Evolutionary conservation across 2,113 vertebrate species (phyloP), one percentile per base, ranked within the genome.

Genomic region (Notarius lentiginosus): DNA sequence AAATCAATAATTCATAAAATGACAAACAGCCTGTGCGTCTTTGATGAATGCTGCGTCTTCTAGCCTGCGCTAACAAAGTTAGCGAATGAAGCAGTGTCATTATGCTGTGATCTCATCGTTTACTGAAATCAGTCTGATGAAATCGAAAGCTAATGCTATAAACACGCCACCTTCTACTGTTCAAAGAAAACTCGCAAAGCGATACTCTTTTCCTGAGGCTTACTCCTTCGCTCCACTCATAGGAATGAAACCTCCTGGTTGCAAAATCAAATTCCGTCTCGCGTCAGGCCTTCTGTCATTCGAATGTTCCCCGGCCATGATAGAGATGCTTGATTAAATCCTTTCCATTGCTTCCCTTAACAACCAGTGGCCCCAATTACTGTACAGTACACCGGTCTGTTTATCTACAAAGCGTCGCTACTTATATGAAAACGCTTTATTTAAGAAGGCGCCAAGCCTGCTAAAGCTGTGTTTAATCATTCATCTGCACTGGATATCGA

Each of bases 391-490:
- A 24, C n/a, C 60, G 66, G 12, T 49, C 30, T 60, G 68, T 90
- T 89, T 89, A 89, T 87, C 88, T 86, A 89, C 84, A 88, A 87
- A 90, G 86, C 51, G 60, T 65, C 47, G 30, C 61, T 82, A 75
- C 76, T 87, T 84, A 77, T 82, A 87, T 63, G 61, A 89, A 87
- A 89, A 75, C 53, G 41, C 27, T 84, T 90, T 58, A 84, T 86
- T 79, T 83, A 72, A 88, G 49, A 86, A 77, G 83, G 73, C 73
- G 66, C 80, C 56, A 41, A 18, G 53, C 6, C 60, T 73, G 55
- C 63, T 66, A 89, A 89, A 73, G 51, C 85, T 82, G 83, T 51
- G 34, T 88, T 91, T 90, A 90, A 90, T 90, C 88, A 91, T 90
- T 90, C 87, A 90, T 84, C 80, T 56, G 73, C 49, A 47, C 83